Base-by-base conservation (phyloP, 2,797 vertebrate genomes). In the Okamejei kenojei region DNA sequence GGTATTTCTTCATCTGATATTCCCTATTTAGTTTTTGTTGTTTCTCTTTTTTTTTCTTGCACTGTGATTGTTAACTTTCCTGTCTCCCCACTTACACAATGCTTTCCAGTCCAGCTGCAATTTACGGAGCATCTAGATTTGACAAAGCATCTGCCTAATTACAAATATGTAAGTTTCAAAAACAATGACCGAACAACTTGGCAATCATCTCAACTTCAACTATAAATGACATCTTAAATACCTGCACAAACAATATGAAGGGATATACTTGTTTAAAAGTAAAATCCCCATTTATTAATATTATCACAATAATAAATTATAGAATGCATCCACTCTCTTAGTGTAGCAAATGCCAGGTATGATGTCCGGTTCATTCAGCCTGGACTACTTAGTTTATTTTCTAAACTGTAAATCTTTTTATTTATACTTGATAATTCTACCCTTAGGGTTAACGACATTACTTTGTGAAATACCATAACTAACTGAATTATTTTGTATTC, bases 391-490 rank as follows among this genome's bases (percentile, higher is more conserved):
- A 81, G 15, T 45, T 82, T 82, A 84, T 84, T 84, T 61, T 84
- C n/a, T 78, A 17, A 26, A 54, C 81, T 54, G 23, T 58, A 29
- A 54, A 58, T 54, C 54, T 11, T 84, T 54, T 58, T 29, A 84
- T 61, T 84, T 84, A 84, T 84, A 17, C 81, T 26, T 58, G 81
- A 78, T 78, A 78, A 78, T 78, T 35, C n/a, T 78, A 78, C 11
- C 77, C 77, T n/a, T 11, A 77, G 29, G 76, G 76, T n/a, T 77
- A 77, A 77, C n/a, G 15, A 78, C 32, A 17, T 78, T 78, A 35
- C 77, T 78, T 78, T 78, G 77, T 78, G 77, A 78, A 78, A 78
- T 78, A 78, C 77, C 10, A 78, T 35, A 32, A 78, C 77, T 78
- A 35, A 78, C 77, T 35, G 32, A 78, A 78, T 17, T 77, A 1